Evolutionary conservation across 2,888 invertebrate genomes (phyloP), one percentile per base, ranked within the genome.

Genomic region (Drosophila pullipes): DNA sequence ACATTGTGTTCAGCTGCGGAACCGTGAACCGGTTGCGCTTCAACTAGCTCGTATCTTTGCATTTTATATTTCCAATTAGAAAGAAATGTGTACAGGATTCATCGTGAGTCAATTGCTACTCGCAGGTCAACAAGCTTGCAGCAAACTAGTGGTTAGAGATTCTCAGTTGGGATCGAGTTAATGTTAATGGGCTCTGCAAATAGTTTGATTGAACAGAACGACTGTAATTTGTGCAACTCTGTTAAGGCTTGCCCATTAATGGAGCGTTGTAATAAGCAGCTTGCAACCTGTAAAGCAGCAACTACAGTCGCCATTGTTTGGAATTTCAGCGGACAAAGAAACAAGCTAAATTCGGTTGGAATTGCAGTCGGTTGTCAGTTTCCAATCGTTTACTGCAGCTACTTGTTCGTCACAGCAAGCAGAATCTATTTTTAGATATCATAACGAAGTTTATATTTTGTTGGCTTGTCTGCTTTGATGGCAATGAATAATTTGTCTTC

Each of bases 361-460:
- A 44, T 25, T 25, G 47, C 35, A 77, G 47, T 47, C 25, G 25
- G 61, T 74, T 66, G 80, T 60, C 70, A 69, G 80, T 37, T 49
- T 28, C 58, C 73, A 73, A 75, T 73, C 69, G 63, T 67, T 62
- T 69, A 59, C 50, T 44, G 55, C 47, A 70, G 63, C 60, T 11
- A 50, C 47, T 47, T 50, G 50, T 18, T 50, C n/a, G 31, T 49
- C 55, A 68, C 70, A 81, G 59, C 79, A 53, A 69, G 68, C 76
- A 61, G 64, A 58, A 63, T 37, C 81, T 87, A 85, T 85, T 85
- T 85, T 72, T 85, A 85, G 88, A 78, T 82, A 74, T 59, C 59
- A 49, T 55, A 69, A 66, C 28, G 11, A 58, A 70, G 62, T 61
- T 22, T 16, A 22, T 16, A 7, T 13, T 22, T 37, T 30, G 30